Evolutionary conservation across 1,140 invertebrate genomes (phyloP).

Genomic region (Hyles vespertilio): DNA sequence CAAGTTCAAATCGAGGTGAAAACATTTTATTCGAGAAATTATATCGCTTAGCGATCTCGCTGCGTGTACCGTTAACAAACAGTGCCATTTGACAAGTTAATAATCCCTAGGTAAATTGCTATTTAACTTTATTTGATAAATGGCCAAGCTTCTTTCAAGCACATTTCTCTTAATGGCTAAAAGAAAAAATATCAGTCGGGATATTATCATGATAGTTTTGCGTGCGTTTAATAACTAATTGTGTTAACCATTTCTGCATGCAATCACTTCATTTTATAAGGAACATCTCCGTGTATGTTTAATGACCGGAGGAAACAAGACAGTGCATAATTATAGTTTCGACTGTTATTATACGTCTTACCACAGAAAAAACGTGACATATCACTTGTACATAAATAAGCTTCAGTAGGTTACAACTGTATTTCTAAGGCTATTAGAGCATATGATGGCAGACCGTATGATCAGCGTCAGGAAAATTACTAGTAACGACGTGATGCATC

Average conservation of each 20-base stretch:
- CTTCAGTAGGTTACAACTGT: conserved; percentile 27
- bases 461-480: conserved; percentile 42
- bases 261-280: too few relatives aligned
- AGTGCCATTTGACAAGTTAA: conserved; percentile 2
- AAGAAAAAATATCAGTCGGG: background rate
- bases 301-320: too few relatives aligned
- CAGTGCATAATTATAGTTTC: background rate
- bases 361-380: conserved; percentile 2
- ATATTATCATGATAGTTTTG: too few relatives aligned
- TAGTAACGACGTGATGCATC: conserved; percentile 22
- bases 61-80: conserved; percentile 2
- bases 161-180: background rate
- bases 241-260: too few relatives aligned
- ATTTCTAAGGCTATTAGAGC: conserved; percentile 43
- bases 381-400: conserved; percentile 2
- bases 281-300: too few relatives aligned
- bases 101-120: conserved; percentile 2
- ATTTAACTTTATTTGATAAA: conserved; percentile 7
- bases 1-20: conserved; percentile 16
- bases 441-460: conserved; percentile 37
- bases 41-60: conserved; percentile 6
- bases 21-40: conserved; percentile 7
- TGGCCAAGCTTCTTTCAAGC: background rate
- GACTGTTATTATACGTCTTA: too few relatives aligned
- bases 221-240: too few relatives aligned